Evolutionary conservation across 2,888 invertebrate species (phyloP).

Genomic region (Balanococcus diminutus): DNA sequence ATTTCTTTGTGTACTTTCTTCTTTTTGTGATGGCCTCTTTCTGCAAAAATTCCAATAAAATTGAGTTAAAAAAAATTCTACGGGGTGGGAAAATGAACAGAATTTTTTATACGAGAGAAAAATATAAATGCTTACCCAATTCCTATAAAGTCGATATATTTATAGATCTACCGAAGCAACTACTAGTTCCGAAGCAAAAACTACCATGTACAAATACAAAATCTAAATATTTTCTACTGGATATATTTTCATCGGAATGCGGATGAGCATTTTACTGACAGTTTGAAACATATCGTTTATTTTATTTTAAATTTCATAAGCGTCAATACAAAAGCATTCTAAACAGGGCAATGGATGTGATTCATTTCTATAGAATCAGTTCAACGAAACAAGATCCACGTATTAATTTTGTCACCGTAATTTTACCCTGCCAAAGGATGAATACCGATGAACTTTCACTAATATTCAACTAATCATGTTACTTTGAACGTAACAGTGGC

Average conservation of each 20-base stretch:
- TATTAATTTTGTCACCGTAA: conserved; percentile 6
- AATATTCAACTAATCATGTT: conserved; percentile 29
- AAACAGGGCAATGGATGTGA: not conserved
- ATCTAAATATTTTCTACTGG: not conserved
- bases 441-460: conserved; percentile 1
- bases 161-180: not conserved
- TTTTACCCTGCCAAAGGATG: not conserved
- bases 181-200: not conserved
- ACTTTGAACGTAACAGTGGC: conserved; percentile 6
- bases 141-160: not conserved
- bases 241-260: not conserved
- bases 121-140: not conserved
- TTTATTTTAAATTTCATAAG: not conserved
- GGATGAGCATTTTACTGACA: not conserved
- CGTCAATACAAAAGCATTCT: not conserved
- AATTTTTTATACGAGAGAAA: not conserved
- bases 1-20: conserved; percentile 60
- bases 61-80: not conserved
- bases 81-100: not conserved
- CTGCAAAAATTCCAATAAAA: conserved; percentile 55
- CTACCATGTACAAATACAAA: not conserved
- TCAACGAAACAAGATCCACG: not conserved
- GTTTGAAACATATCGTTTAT: not conserved
- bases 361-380: not conserved
- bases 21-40: conserved; percentile 59